phyloP scores from a whole-genome alignment of 1,140 invertebrate genomes.

The Pomacea maculata region DNA sequence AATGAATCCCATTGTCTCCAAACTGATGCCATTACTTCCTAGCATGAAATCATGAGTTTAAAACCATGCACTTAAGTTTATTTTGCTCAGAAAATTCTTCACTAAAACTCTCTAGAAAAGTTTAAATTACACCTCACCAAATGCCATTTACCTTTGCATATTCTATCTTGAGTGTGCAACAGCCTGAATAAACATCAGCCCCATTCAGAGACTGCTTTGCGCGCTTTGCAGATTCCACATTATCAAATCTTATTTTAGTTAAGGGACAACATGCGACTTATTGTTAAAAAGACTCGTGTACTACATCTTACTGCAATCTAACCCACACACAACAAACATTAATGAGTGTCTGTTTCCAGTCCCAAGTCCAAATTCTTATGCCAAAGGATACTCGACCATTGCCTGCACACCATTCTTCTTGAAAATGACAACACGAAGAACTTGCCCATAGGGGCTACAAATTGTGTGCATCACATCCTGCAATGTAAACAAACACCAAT shows the following conservation, averaged over 20 bases:
- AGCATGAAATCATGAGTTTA: too few relatives aligned
- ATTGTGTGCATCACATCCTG: slow-evolving; percentile 99
- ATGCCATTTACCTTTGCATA: slow-evolving; percentile 86
- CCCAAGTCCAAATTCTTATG: not conserved
- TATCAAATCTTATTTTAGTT: slow-evolving; percentile 78
- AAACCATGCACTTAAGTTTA: too few relatives aligned
- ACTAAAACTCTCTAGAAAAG: not conserved
- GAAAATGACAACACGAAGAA: slow-evolving; percentile 98
- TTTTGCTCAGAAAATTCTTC: slow-evolving; percentile 40
- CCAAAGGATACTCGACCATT: slow-evolving; percentile 98
- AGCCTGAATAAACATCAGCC: slow-evolving; percentile 98
- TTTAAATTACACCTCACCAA: not conserved
- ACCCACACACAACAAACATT: not conserved
- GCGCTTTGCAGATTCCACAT: slow-evolving; percentile 90
- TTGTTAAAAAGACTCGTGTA: not conserved
- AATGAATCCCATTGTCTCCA: too few relatives aligned
- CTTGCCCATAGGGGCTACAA: slow-evolving; percentile 91
- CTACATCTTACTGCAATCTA: not conserved
- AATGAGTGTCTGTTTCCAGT: not conserved
- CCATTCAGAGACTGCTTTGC: slow-evolving; percentile 95
- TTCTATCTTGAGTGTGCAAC: slow-evolving; percentile 98
- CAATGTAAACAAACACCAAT: slow-evolving; percentile 27
- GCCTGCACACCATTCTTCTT: slow-evolving; percentile 99
- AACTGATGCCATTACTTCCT: too few relatives aligned
- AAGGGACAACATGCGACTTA: not conserved